phyloP scores from a whole-genome alignment of 2,888 invertebrate genomes.

The Chelonus formosanus region DNA sequence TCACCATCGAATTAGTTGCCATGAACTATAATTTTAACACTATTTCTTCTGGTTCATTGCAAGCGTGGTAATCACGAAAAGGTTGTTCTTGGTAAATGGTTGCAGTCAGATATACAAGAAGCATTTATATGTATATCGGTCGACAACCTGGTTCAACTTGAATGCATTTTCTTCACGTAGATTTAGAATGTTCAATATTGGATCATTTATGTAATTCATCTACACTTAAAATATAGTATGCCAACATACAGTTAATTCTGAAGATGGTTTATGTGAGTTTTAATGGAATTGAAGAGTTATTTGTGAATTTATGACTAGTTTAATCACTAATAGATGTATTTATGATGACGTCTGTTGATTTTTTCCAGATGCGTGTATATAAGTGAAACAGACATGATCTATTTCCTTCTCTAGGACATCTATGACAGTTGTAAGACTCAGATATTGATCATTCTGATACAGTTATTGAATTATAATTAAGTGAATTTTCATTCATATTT shows the following conservation, averaged over 20 bases:
- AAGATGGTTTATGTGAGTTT: conserved; percentile 15
- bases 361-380: conserved; percentile 24
- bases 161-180: no score
- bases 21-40: conserved; percentile 59
- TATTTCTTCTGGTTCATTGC: conserved; percentile 53
- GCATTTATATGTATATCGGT: conserved; percentile 6
- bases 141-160: neutral
- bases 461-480: no score
- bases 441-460: conserved; percentile 10
- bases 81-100: conserved; percentile 45
- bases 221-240: conserved; percentile 12
- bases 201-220: neutral
- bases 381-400: conserved; percentile 22
- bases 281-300: conserved; percentile 10
- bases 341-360: conserved; percentile 27
- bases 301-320: conserved; percentile 11
- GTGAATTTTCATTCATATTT: no score
- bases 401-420: conserved; percentile 21
- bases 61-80: conserved; percentile 60
- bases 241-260: conserved; percentile 1
- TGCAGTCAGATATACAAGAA: conserved; percentile 27
- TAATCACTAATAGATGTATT: conserved; percentile 16
- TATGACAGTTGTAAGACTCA: conserved; percentile 14
- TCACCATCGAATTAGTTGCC: conserved; percentile 55
- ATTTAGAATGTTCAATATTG: no score